phyloP scores from a whole-genome alignment of 2,888 invertebrate genomes.

The Dicranocentrus wangi region DNA sequence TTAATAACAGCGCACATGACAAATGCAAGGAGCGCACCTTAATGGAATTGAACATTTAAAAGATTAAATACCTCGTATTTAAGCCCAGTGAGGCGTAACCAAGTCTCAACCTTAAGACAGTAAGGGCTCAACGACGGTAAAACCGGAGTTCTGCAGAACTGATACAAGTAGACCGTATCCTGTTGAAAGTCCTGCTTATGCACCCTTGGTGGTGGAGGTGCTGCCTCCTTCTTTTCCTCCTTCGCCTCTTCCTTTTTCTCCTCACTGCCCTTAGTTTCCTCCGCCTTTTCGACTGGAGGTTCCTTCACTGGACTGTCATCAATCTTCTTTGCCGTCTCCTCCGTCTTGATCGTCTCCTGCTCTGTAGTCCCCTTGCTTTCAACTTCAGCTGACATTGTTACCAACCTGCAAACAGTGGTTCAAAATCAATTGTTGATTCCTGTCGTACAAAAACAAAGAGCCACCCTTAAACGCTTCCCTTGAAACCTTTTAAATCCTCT shows the following conservation, averaged over 20 bases:
- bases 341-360: constrained; percentile 65
- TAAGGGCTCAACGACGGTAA: constrained; percentile 93
- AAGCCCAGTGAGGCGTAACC: constrained; percentile 91
- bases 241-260: constrained; percentile 72
- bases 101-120: constrained; percentile 96
- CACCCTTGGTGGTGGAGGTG: constrained; percentile 84
- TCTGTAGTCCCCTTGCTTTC: constrained; percentile 62
- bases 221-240: constrained; percentile 78
- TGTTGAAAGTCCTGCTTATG: constrained; percentile 92
- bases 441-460: no score
- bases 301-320: constrained; percentile 66
- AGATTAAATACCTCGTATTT: constrained; percentile 87
- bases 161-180: constrained; percentile 94
- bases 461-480: no score
- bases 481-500: no score
- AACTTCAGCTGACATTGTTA: constrained; percentile 68
- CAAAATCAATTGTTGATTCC: no score
- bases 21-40: no score
- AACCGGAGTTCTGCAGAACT: constrained; percentile 91
- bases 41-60: no score
- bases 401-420: not conserved
- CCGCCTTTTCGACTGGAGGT: constrained; percentile 58
- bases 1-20: no score
- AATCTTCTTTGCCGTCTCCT: constrained; percentile 64
- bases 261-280: constrained; percentile 59